Evolutionary conservation across 2,797 vertebrate genomes (phyloP), one percentile per base, ranked within the genome.

Genomic region (Pseudopleuronectes americanus): DNA sequence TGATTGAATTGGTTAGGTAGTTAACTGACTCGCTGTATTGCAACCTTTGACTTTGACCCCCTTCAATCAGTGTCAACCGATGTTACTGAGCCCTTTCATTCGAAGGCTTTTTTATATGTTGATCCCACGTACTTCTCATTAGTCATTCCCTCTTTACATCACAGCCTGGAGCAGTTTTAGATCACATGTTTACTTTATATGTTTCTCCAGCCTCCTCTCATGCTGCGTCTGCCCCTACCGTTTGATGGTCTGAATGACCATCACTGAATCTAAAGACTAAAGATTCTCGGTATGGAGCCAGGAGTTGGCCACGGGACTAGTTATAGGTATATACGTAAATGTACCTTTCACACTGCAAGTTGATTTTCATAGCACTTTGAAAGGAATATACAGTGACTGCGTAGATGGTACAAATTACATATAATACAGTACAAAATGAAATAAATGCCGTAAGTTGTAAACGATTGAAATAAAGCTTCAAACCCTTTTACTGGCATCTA

Each of bases 1-100:
- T 55, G 38, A 65, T 64, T 23, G 49, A 13, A 47, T n/a, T 28
- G 8, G 3, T 74, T 48, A 38, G 14, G 68, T 57, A 14, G 45
- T 43, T 8, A 14, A 55, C 9, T 28, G 70, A 64, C 51, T 49
- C n/a, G 33, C 26, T 6, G 16, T 59, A 60, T 71, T 76, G 52
- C 54, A 64, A 56, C 33, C 9, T 59, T 56, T 68, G 16, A 64
- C 51, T 41, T 65, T 8, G 57, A 49, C 38, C 47, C 24, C 26
- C n/a, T 56, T 36, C 3, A 10, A 5, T 64, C 28, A 43, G 14
- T 13, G 14, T 43, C 12, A 43, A 43, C 41, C 17, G 16, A 45
- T 45, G 43, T 45, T 19, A 8, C 43, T 45, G 16, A 19, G 43
- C 13, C 6, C 5, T 16, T 45, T 38, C 12, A 38, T 38, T 38